Evolutionary conservation across 2,113 vertebrate genomes (phyloP).

Genomic region (Bambusicola thoracicus): DNA sequence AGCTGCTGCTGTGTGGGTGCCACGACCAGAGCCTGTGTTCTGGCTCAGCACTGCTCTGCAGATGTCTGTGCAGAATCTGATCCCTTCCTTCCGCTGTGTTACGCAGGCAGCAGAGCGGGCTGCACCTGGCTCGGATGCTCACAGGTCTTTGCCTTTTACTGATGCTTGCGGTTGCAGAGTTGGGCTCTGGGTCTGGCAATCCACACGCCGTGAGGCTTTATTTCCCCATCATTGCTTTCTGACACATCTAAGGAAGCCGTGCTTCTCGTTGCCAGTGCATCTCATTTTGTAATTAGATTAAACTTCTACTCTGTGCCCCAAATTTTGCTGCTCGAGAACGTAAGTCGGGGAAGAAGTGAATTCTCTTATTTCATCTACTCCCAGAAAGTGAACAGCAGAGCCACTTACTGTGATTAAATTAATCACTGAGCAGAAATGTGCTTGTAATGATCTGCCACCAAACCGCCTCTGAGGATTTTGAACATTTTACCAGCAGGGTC

Average conservation of each 20-base stretch:
- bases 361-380: neutral
- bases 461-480: neutral
- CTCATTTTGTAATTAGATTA: slow-evolving; percentile 32
- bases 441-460: neutral
- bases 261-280: neutral
- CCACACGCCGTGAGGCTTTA: accelerated
- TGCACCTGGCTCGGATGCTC: neutral
- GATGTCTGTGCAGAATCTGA: accelerated
- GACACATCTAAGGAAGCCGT: neutral
- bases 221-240: neutral
- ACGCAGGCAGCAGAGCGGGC: neutral
- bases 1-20: neutral
- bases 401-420: neutral
- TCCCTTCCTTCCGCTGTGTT: neutral
- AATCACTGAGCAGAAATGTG: neutral
- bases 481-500: neutral
- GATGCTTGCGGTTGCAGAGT: accelerated
- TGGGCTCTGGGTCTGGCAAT: neutral
- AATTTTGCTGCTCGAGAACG: neutral
- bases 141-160: neutral
- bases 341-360: neutral
- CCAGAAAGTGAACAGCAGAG: neutral
- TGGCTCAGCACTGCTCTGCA: neutral
- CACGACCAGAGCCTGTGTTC: accelerated
- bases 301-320: neutral